These are phyloP conservation scores for Apamea sordens DNA, from an alignment of 2,888 invertebrate species.

Conservation along the genomic window DNA sequence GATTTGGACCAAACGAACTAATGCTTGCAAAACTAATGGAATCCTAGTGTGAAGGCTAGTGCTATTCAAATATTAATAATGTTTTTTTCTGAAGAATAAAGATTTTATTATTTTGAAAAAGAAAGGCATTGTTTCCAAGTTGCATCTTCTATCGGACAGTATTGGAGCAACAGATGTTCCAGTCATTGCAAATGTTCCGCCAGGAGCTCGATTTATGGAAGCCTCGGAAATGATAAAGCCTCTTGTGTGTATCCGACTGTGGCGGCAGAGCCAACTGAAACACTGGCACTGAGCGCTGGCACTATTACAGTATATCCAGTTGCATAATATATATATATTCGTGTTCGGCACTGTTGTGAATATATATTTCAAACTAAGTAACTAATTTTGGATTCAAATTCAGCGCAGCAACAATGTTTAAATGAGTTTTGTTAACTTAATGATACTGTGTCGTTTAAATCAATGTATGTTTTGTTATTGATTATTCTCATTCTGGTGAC, in stretches of 20 bases:
- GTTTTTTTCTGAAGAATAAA: too few species aligned
- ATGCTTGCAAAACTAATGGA: too few species aligned
- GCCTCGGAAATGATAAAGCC: slow-evolving; percentile 61
- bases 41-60: too few species aligned
- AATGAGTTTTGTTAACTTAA: slow-evolving; percentile 6
- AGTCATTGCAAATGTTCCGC: slow-evolving; percentile 52
- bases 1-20: too few species aligned
- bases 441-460: background rate
- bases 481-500: background rate
- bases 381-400: slow-evolving; percentile 12
- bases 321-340: slow-evolving; percentile 15
- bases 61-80: too few species aligned
- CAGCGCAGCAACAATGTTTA: slow-evolving; percentile 2
- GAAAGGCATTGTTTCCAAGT: slow-evolving; percentile 33
- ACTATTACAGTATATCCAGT: slow-evolving; percentile 31
- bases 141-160: slow-evolving; percentile 37
- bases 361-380: background rate
- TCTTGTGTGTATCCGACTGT: slow-evolving; percentile 49
- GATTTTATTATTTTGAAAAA: too few species aligned
- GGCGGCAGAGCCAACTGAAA: slow-evolving; percentile 31
- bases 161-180: slow-evolving; percentile 60
- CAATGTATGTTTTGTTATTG: background rate
- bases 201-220: slow-evolving; percentile 59
- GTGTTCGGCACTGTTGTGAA: background rate
- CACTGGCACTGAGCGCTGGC: slow-evolving; percentile 19